Evolutionary conservation across 2,888 invertebrate species (phyloP).

Genomic region (Orchesella flavescens): DNA sequence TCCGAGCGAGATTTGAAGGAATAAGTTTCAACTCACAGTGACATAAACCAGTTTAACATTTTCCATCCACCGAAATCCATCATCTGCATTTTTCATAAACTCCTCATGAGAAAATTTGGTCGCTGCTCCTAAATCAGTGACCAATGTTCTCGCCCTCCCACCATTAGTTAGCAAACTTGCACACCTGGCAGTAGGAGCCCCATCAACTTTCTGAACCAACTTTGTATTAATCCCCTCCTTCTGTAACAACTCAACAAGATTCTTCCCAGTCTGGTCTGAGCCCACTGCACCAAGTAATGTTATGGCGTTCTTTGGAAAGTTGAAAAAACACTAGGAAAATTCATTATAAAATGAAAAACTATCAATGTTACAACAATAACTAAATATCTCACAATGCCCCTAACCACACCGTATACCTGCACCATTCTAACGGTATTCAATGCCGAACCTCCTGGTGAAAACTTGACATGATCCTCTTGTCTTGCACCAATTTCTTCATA

Average conservation of each 20-base stretch:
- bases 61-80: neutral
- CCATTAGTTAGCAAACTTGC: constrained; percentile 33
- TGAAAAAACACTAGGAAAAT: constrained; percentile 32
- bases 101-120: constrained; percentile 27
- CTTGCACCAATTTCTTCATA: constrained; percentile 9
- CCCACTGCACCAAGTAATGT: constrained; percentile 46
- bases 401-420: too few species aligned
- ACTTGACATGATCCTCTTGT: neutral
- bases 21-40: constrained; percentile 12
- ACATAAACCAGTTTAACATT: constrained; percentile 28
- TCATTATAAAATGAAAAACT: neutral
- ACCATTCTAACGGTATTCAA: constrained; percentile 48
- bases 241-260: constrained; percentile 15
- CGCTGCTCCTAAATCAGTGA: constrained; percentile 49
- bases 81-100: neutral
- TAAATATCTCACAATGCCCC: neutral
- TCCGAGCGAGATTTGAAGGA: too few species aligned
- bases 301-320: neutral
- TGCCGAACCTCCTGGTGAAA: constrained; percentile 48
- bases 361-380: neutral
- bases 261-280: constrained; percentile 14
- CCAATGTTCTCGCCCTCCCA: constrained; percentile 37
- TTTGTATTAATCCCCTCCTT: constrained; percentile 37
- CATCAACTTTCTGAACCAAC: constrained; percentile 1
- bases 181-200: constrained; percentile 37